Percentiles rank a stretch among this genome's conserved stretches.
phyloP scores from a whole-genome alignment of 2,888 invertebrate genomes.

The Syritta pipiens region DNA sequence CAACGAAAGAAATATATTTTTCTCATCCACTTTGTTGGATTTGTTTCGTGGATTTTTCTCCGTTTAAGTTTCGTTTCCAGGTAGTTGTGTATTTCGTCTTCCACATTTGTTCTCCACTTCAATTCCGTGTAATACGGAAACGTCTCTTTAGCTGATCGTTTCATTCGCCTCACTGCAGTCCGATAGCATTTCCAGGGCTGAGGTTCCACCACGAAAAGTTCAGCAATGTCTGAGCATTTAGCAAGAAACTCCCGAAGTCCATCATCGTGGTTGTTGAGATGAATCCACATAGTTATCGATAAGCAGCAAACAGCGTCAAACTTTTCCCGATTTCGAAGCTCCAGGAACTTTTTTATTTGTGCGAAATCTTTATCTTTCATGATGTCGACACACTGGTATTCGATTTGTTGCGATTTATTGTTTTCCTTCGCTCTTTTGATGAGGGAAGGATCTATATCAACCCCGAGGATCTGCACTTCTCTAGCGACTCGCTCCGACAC shows the following conservation, averaged over 20 bases:
- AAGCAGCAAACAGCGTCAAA: conserved; percentile 89
- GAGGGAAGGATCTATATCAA: conserved; percentile 87
- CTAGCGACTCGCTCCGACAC: conserved; percentile 73
- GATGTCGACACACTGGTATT: conserved; percentile 83
- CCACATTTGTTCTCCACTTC: conserved; percentile 83
- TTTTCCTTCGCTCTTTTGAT: conserved; percentile 84
- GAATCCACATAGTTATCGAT: conserved; percentile 95
- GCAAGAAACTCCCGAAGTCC: conserved; percentile 84
- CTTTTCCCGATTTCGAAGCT: conserved; percentile 76
- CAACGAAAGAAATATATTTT: conserved; percentile 79
- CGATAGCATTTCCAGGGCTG: conserved; percentile 93
- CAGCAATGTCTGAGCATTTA: conserved; percentile 80
- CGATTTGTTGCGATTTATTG: conserved; percentile 80
- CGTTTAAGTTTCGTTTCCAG: conserved; percentile 80
- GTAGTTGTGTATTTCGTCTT: conserved; percentile 82
- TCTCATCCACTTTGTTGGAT: conserved; percentile 85
- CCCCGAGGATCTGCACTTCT: conserved; percentile 80
- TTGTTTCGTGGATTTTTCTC: conserved; percentile 82
- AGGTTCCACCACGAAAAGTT: conserved; percentile 87
- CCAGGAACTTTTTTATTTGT: conserved; percentile 80
- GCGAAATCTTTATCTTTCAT: conserved; percentile 79
- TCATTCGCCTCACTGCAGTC: conserved; percentile 86
- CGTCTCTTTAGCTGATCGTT: conserved; percentile 80
- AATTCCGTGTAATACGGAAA: conserved; percentile 83
- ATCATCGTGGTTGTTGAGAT: conserved; percentile 89